phyloP scores from a whole-genome alignment of 30 jellyfish, hydroid and myxozoan genomes.

The Rhopilema esculentum region DNA sequence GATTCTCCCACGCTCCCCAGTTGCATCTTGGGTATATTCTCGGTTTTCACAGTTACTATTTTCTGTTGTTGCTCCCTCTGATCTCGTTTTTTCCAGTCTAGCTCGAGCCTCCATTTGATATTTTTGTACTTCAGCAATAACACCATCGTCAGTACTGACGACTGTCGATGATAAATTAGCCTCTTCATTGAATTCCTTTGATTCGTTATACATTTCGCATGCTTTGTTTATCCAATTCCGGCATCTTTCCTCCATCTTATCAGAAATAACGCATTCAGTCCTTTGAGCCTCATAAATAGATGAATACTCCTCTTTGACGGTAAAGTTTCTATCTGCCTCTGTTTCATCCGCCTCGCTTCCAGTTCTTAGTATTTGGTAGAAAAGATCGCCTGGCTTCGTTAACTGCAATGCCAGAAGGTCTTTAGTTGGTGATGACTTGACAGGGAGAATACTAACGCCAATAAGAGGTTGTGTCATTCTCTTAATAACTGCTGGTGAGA shows the following conservation, averaged over 20 bases:
- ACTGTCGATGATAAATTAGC: neutral
- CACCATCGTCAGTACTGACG: neutral
- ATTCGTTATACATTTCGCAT: constrained; percentile 17
- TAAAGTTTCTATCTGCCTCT: neutral
- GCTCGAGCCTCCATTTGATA: constrained; percentile 21
- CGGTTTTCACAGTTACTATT: neutral
- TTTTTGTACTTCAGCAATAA: neutral
- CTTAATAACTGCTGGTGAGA: constrained; percentile 53
- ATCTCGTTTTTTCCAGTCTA: neutral
- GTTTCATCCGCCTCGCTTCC: neutral
- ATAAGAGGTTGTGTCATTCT: constrained; percentile 70
- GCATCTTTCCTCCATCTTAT: neutral
- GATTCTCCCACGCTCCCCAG: too few species aligned
- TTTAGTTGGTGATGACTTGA: constrained; percentile 6
- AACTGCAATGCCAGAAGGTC: constrained; percentile 51
- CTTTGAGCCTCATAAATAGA: neutral
- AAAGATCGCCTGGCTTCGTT: constrained; percentile 68
- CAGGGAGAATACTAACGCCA: constrained; percentile 26
- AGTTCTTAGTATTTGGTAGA: constrained; percentile 35
- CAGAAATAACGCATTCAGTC: neutral
- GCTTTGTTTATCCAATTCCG: constrained; percentile 6
- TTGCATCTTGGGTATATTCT: neutral
- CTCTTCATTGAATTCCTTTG: neutral
- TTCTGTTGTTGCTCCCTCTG: neutral
- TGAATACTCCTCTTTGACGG: neutral